These are phyloP conservation scores for Sylvilagus bachmani DNA, from an alignment of 2,113 vertebrate genomes.

Conservation along the genomic window DNA sequence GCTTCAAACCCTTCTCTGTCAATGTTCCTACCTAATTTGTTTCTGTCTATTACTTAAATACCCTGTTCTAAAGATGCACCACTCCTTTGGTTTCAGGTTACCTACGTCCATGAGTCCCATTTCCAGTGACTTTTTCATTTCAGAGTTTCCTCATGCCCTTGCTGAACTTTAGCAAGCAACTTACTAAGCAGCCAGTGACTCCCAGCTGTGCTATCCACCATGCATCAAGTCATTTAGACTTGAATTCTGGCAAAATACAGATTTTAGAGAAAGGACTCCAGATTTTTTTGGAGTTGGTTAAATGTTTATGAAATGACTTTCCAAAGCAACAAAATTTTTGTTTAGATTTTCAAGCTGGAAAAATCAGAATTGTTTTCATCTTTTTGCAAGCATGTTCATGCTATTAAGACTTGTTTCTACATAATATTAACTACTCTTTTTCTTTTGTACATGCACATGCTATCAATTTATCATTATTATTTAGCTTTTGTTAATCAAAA, in stretches of 20 bases:
- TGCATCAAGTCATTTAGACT: not conserved
- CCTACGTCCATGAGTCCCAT: not conserved
- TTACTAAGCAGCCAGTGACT: not conserved
- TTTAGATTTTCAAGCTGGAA: constrained; percentile 6
- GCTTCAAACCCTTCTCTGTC: not conserved
- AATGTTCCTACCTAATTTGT: not conserved
- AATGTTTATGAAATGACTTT: not conserved
- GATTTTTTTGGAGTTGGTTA: not conserved
- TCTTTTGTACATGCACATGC: not conserved
- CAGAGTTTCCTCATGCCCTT: not conserved
- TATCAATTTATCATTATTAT: not conserved
- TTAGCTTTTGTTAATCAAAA: constrained; percentile 7
- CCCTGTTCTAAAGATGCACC: not conserved
- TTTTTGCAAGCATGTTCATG: not conserved
- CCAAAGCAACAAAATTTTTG: not conserved
- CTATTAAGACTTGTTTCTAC: constrained; percentile 21
- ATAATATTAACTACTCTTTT: not conserved
- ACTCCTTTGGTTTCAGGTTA: not conserved
- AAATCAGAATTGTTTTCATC: not conserved
- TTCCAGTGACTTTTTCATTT: constrained; percentile 28
- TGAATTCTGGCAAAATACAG: constrained; percentile 9
- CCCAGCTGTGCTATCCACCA: not conserved
- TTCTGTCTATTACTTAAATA: not conserved
- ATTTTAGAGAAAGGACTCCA: constrained; percentile 32
- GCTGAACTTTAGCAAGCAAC: not conserved